Percentiles rank a stretch among this genome's conserved stretches.
Conservation (phyloP, 1,140 invertebrate genomes). For the Glomeris maerens region DNA sequence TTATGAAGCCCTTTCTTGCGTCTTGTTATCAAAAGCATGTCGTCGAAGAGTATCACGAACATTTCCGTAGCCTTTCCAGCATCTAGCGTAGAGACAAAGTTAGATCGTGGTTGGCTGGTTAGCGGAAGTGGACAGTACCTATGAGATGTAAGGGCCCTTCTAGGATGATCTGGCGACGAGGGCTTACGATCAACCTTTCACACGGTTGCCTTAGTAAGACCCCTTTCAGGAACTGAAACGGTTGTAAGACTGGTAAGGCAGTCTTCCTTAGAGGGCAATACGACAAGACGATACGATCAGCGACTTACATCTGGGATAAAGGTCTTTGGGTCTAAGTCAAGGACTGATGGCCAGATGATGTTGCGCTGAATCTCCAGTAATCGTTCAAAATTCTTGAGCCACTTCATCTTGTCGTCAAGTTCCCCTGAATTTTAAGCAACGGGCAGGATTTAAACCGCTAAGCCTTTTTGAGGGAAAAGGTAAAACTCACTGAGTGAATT, state of each 20-base stretch:
- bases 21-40: slow-evolving; percentile 51
- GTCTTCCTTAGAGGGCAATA: not conserved
- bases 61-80: slow-evolving; percentile 41
- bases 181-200: slow-evolving; percentile 48
- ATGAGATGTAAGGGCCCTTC: slow-evolving; percentile 45
- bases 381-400: slow-evolving; percentile 56
- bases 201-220: slow-evolving; percentile 48
- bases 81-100: slow-evolving; percentile 27
- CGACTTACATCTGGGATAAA: slow-evolving; percentile 45
- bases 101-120: slow-evolving; percentile 13
- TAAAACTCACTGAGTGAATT: slow-evolving; percentile 42
- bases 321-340: slow-evolving; percentile 46
- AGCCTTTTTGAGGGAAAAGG: not conserved
- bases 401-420: slow-evolving; percentile 55
- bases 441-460: not conserved
- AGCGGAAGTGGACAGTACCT: slow-evolving; percentile 24
- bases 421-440: slow-evolving; percentile 35
- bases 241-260: not conserved
- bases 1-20: slow-evolving; percentile 43
- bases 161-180: slow-evolving; percentile 44
- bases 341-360: slow-evolving; percentile 49
- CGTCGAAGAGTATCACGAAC: slow-evolving; percentile 52
- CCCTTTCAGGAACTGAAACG: slow-evolving; percentile 37
- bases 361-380: slow-evolving; percentile 51
- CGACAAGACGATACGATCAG: not conserved